These are phyloP conservation scores for Dorcus hopei DNA, from an alignment of 2,888 invertebrate species.

Conservation along the genomic window DNA sequence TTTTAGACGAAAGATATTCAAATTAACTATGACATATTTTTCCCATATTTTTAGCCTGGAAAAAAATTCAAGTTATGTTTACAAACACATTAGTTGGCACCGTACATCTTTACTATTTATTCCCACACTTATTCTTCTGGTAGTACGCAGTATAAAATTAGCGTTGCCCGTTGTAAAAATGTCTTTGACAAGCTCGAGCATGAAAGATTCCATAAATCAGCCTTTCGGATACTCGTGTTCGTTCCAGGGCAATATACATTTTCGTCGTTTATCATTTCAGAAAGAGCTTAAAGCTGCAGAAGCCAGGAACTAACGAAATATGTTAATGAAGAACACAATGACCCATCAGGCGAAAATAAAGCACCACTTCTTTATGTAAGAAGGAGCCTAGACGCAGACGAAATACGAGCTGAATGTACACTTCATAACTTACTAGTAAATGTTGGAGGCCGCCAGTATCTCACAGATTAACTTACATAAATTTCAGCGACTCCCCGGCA, in stretches of 20 bases:
- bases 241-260: not conserved
- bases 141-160: not conserved
- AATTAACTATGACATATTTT: no score
- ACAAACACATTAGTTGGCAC: not conserved
- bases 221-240: not conserved
- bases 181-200: not conserved
- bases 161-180: not conserved
- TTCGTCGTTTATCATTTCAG: not conserved
- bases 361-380: constrained; percentile 5
- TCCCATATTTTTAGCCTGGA: no score
- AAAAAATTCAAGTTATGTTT: not conserved
- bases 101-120: not conserved
- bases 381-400: constrained; percentile 4
- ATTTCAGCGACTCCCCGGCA: constrained; percentile 34
- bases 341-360: constrained; percentile 7
- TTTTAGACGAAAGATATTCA: no score
- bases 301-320: constrained; percentile 2
- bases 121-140: no score
- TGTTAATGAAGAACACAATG: constrained; percentile 9
- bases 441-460: constrained; percentile 34
- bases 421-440: constrained; percentile 34
- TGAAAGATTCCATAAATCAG: not conserved
- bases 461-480: constrained; percentile 46
- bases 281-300: not conserved
- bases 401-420: constrained; percentile 32